Base-by-base conservation (phyloP, 2,113 vertebrate species). In the Ceyx margarethae region DNA sequence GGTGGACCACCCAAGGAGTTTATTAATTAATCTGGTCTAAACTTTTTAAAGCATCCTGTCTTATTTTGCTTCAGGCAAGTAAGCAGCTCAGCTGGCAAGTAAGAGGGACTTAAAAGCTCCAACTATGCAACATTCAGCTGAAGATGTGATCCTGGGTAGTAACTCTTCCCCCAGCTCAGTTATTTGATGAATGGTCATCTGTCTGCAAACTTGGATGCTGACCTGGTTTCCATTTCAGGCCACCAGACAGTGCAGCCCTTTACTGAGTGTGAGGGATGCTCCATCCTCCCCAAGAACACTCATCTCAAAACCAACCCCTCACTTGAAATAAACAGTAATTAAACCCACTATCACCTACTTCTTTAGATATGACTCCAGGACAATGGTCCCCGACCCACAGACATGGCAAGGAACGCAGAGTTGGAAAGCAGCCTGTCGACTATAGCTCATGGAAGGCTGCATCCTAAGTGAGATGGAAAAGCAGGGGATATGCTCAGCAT, bases 401-500 rank as follows among this genome's bases (percentile, higher is more conserved):
- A 22, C 15, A 8, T 1, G 1, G 35, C 20, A 26, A 48, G 48
- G 33, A 69, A 31, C 56, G 42, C 51, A 22, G 58, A 65, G 23
- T 17, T 43, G 31, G 25, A 42, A 74, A 42, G 26, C 17, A 37
- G 18, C 17, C 11, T 71, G 19, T 4, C 0, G 0, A 1, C 15
- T 15, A 28, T 29, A 22, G 17, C 17, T 60, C 37, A 65, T 25
- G 29, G 50, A 33, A 53, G 20, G 37, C 43, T 58, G 11, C 51
- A 53, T 11, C 61, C 51, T 5, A 2, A 19, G 3, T 13, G 37
- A 14, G 19, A 31, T 20, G 45, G 22, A 48, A 9, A 57, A 35
- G 11, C 15, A 7, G 0, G 2, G 19, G 43, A 62, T 9, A 8
- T 22, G 29, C 62, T 71, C 57, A 58, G 20, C 53, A 10, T 7